Conservation (phyloP, 2,113 vertebrate genomes). For the Murina feae region DNA sequence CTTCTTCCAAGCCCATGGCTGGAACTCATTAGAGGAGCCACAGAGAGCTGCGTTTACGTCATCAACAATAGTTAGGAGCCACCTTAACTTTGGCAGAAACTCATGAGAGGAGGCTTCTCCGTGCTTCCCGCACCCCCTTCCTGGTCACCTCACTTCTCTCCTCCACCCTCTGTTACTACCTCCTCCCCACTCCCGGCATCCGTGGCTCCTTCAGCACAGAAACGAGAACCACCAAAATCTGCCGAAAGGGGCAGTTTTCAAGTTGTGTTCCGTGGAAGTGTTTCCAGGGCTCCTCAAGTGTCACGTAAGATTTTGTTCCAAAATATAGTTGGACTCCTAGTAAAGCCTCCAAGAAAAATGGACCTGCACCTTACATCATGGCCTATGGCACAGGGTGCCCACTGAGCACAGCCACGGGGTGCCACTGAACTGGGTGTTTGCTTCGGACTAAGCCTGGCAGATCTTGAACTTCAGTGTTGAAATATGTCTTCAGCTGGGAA, state of each 20-base stretch:
- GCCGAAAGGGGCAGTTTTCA: background rate
- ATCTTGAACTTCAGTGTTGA: background rate
- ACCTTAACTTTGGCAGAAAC: background rate
- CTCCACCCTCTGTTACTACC: background rate
- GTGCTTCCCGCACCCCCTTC: background rate
- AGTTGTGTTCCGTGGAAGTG: background rate
- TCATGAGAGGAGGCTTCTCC: background rate
- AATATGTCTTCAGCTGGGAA: background rate
- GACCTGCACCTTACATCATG: background rate
- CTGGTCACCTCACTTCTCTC: background rate
- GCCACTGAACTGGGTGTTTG: background rate
- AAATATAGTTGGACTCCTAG: background rate
- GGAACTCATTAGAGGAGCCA: background rate
- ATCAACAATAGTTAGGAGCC: background rate
- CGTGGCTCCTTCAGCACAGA: background rate
- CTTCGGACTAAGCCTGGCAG: background rate
- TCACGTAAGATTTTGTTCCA: background rate
- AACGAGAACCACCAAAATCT: background rate
- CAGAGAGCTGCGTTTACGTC: background rate
- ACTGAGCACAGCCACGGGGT: rapidly evolving
- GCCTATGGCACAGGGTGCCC: background rate
- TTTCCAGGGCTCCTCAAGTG: background rate
- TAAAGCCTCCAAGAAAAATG: background rate
- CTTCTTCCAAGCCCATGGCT: background rate
- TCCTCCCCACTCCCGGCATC: background rate